Conservation (phyloP, 2,888 invertebrate genomes). For the Dryococelus australis region DNA sequence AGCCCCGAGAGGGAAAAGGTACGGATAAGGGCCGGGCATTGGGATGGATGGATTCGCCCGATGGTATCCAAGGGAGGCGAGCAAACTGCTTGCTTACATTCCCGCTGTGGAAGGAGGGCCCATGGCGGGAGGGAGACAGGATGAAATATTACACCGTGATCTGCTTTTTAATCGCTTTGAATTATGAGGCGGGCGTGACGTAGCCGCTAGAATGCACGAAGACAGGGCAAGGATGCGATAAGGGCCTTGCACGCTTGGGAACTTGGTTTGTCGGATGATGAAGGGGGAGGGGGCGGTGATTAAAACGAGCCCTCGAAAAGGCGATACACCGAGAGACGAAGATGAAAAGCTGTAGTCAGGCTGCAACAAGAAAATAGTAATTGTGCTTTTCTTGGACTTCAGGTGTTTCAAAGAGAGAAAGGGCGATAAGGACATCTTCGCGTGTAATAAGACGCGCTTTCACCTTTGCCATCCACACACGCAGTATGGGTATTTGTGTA, state of each 20-base stretch:
- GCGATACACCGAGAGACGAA: not conserved
- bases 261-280: not conserved
- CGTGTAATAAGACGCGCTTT: too few species aligned
- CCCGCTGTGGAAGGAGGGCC: not conserved
- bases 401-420: not conserved
- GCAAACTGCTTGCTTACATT: not conserved
- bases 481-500: too few species aligned
- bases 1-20: not conserved
- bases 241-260: not conserved
- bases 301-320: not conserved
- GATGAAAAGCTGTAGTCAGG: not conserved
- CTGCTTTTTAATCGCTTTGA: not conserved
- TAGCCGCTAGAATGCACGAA: not conserved
- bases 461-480: too few species aligned
- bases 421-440: not conserved
- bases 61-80: not conserved
- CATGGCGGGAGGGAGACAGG: not conserved
- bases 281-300: not conserved
- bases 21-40: not conserved
- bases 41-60: slow-evolving; percentile 6
- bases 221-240: not conserved
- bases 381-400: not conserved
- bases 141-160: slow-evolving; percentile 16
- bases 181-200: slow-evolving; percentile 11
- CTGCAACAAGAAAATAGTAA: not conserved